phyloP scores from a whole-genome alignment of 2,797 vertebrate species.

The Malurus splendens region DNA sequence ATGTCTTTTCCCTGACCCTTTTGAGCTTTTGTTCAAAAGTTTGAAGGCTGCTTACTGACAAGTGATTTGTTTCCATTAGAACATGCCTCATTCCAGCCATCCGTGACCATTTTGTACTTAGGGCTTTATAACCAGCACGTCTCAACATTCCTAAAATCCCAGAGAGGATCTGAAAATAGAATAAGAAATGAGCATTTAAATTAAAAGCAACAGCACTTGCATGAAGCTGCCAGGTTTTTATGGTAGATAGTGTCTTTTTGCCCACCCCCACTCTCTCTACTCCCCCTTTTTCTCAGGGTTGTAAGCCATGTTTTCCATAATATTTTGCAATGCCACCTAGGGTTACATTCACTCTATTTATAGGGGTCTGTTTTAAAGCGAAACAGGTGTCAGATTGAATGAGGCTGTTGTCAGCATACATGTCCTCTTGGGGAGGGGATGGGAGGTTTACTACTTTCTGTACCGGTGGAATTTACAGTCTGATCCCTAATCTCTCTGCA shows the following conservation, averaged over 20 bases:
- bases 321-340: constrained; percentile 45
- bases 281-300: constrained; percentile 15
- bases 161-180: constrained; percentile 75
- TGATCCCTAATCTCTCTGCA: neutral
- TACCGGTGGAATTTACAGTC: neutral
- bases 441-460: neutral
- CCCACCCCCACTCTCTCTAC: neutral
- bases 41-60: constrained; percentile 56
- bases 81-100: constrained; percentile 58
- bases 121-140: constrained; percentile 64
- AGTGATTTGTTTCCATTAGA: constrained; percentile 67
- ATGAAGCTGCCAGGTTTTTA: constrained; percentile 57
- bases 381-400: constrained; percentile 53
- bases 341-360: constrained; percentile 29
- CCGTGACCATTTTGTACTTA: constrained; percentile 62
- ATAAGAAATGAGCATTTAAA: constrained; percentile 71
- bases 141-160: constrained; percentile 74
- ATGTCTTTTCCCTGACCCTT: constrained; percentile 32
- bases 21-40: constrained; percentile 56
- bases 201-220: constrained; percentile 67
- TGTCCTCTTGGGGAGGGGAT: neutral
- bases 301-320: constrained; percentile 28
- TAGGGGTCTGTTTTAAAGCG: constrained; percentile 31
- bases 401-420: constrained; percentile 2
- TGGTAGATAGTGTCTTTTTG: constrained; percentile 50